Conservation (phyloP, 1,140 invertebrate genomes). For the Pseudobourletiella spinata region DNA sequence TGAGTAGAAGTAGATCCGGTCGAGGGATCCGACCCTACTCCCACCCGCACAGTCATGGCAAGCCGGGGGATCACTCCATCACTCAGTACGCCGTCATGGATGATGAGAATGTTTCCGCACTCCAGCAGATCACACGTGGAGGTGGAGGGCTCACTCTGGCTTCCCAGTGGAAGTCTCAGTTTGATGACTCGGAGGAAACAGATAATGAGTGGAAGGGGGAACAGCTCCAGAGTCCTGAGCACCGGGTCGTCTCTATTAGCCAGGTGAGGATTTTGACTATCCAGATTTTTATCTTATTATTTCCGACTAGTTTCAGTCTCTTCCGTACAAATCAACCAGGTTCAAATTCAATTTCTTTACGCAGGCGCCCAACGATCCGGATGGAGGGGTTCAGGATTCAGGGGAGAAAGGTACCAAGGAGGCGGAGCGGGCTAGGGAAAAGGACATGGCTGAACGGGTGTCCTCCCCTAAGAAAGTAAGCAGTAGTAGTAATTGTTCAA, state of each 20-base stretch:
- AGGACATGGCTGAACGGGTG: slow-evolving; percentile 8
- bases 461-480: slow-evolving; percentile 7
- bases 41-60: slow-evolving; percentile 34
- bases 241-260: slow-evolving; percentile 42
- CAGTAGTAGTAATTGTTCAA: no score
- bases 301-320: no score
- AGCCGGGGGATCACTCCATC: slow-evolving; percentile 52
- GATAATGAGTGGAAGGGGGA: slow-evolving; percentile 88
- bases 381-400: slow-evolving; percentile 15
- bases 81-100: slow-evolving; percentile 86
- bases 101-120: slow-evolving; percentile 79
- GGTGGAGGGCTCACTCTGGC: slow-evolving; percentile 65
- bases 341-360: no score
- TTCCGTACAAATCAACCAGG: no score
- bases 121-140: slow-evolving; percentile 65
- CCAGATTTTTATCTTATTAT: no score
- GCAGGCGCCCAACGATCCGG: slow-evolving; percentile 15
- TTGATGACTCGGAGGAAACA: slow-evolving; percentile 85
- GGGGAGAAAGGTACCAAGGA: slow-evolving; percentile 25
- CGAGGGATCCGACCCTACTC: slow-evolving; percentile 34
- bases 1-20: slow-evolving; percentile 27
- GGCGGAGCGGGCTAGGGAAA: slow-evolving; percentile 20
- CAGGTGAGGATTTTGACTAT: slow-evolving; percentile 21
- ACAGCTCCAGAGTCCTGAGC: slow-evolving; percentile 58
- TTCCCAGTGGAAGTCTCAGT: slow-evolving; percentile 88